Evolutionary conservation across 2,113 vertebrate genomes (phyloP).

Genomic region (Hippocampus abdominalis): DNA sequence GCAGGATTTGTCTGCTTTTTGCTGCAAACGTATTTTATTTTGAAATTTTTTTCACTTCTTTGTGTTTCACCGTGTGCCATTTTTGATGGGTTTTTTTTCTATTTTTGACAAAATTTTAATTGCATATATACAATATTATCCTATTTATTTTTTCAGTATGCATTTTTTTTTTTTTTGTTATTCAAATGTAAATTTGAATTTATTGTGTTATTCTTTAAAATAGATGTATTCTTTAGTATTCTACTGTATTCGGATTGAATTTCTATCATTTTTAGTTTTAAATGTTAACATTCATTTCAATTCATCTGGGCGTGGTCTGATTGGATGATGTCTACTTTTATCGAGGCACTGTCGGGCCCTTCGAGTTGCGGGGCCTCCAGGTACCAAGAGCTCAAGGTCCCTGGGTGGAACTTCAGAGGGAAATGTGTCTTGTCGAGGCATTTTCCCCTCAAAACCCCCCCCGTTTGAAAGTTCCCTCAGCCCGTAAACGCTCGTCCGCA

Average conservation of each 20-base stretch:
- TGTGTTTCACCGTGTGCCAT: no score
- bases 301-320: neutral
- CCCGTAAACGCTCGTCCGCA: neutral
- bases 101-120: no score
- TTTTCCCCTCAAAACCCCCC: neutral
- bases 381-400: neutral
- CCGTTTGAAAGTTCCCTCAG: neutral
- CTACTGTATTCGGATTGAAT: neutral
- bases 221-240: neutral
- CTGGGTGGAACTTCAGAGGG: neutral
- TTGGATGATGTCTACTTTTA: neutral
- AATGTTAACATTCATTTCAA: no score
- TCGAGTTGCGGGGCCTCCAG: neutral
- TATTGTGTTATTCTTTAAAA: no score
- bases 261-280: no score
- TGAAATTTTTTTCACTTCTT: constrained; percentile 68
- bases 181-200: no score
- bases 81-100: no score
- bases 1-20: constrained; percentile 66
- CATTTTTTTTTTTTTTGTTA: no score
- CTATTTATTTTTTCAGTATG: no score
- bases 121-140: no score
- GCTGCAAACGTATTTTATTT: constrained; percentile 76
- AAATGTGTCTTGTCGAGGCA: neutral
- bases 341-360: neutral